Base-by-base conservation (phyloP, 2,888 invertebrate genomes). In the Heterodera filipjevi region DNA sequence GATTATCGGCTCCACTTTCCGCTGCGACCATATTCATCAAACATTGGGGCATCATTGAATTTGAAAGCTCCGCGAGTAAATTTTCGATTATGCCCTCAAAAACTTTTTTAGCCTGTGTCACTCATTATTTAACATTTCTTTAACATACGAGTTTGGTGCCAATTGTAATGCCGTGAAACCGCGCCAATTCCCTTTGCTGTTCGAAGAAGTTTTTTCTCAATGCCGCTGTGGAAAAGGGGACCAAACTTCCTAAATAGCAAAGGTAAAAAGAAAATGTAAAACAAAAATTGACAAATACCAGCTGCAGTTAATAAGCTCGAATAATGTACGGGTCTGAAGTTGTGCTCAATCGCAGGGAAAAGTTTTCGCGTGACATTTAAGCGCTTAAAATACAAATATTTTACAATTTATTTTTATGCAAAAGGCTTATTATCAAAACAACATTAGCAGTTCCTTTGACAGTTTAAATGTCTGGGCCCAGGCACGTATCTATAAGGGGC, bases 81-180 rank as follows among this genome's bases (percentile, higher is more conserved):
- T 33, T 33, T 5, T 75, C 75, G 22, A 75, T 75, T 3, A 68
- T 33, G 30, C 32, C 22, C 75, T 75, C 3, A 64, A 49, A 72
- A 22, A 8, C 35, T 71, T 44, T 27, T 30, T 71, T 30, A 32
- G 10, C 27, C 32, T 30, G 32, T 14, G 5, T 33, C 53, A 16
- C 16, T 35, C 1, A 22, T 8, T 1, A 19, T 33, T 71, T 46
- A 22, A 59, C 33, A 12, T 14, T 35, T 1, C 6, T 44, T 30
- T 35, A 8, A 12, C 0, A 64, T 49, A 75, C 75, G 10, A 39
- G 75, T 12, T 30, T 30, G 44, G 75, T 75, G 12, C 22, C 32
- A 75, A 75, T 75, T 53, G 66, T 75, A 32, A 75, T 44, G 32
- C 75, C 75, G 19, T 75, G 75, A 10, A 75, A 30, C n/a, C 75